Percentiles rank a stretch among this genome's conserved stretches.
Conservation (phyloP, 2,113 vertebrate species). For the Indicator indicator region DNA sequence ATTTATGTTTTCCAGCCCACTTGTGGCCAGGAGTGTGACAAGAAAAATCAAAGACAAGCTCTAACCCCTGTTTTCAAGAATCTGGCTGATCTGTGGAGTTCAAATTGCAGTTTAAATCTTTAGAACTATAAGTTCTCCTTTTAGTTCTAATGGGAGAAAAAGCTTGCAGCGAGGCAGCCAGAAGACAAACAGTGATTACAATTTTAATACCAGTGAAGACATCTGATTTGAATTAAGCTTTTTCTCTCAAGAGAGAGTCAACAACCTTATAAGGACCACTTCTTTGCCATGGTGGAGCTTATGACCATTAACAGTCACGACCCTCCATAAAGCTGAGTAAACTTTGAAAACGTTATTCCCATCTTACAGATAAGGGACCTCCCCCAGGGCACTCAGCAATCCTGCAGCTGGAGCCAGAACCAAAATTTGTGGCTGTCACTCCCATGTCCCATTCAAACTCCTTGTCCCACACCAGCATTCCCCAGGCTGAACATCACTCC, state of each 20-base stretch:
- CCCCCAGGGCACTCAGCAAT: not conserved
- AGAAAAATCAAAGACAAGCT: constrained; percentile 9
- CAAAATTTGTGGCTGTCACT: not conserved
- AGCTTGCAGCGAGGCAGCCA: not conserved
- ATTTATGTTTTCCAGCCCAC: constrained; percentile 8
- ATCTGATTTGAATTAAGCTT: constrained; percentile 17
- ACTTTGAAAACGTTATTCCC: not conserved
- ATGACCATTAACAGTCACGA: not conserved
- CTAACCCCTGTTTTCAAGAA: not conserved
- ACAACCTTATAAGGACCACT: not conserved
- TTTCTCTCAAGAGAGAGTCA: not conserved
- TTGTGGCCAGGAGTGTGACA: not conserved
- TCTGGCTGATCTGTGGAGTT: not conserved
- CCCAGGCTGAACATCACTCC: not conserved
- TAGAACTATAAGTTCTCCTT: not conserved
- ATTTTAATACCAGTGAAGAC: not conserved
- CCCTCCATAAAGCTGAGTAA: not conserved
- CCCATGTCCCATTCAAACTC: not conserved
- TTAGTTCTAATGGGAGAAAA: not conserved
- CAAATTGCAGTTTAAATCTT: not conserved
- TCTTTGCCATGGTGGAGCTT: not conserved
- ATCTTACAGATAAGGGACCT: not conserved
- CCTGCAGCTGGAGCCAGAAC: not conserved
- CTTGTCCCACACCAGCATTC: not conserved
- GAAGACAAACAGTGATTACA: not conserved